A percentile compares a stretch with the other conserved stretches of the same genome.
phyloP scores from a whole-genome alignment of 2,797 vertebrate species.

The Petrocephalus schoutedeni region DNA sequence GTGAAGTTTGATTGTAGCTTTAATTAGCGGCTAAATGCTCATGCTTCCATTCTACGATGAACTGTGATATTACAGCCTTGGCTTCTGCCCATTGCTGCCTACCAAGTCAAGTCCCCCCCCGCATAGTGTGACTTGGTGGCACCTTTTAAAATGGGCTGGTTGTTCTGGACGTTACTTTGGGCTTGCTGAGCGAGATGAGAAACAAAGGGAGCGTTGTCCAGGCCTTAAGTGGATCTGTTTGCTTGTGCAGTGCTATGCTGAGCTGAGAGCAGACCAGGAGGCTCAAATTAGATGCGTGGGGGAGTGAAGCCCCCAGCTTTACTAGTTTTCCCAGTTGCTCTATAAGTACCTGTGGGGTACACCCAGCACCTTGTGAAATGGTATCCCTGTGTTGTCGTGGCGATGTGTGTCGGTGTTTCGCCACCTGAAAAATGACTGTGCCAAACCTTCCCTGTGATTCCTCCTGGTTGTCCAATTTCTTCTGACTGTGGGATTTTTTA shows the following conservation, averaged over 20 bases:
- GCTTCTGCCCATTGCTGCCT: slow-evolving; percentile 20
- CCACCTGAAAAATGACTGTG: background rate
- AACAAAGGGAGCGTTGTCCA: slow-evolving; percentile 9
- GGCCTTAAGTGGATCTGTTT: background rate
- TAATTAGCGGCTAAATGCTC: slow-evolving; percentile 30
- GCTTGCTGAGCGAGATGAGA: background rate
- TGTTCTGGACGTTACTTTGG: background rate
- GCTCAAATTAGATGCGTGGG: slow-evolving; percentile 22
- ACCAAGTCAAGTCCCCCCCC: background rate
- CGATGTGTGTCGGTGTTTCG: background rate
- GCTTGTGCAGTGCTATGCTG: slow-evolving; percentile 34
- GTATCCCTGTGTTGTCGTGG: background rate
- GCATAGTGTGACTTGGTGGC: background rate
- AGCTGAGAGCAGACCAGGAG: background rate
- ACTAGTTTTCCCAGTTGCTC: slow-evolving; percentile 36
- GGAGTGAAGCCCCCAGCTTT: slow-evolving; percentile 42
- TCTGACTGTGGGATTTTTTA: background rate
- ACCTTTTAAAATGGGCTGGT: background rate
- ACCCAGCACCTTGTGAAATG: slow-evolving; percentile 26
- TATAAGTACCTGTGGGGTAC: slow-evolving; percentile 42
- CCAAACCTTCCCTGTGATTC: background rate
- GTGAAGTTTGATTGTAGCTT: slow-evolving; percentile 34
- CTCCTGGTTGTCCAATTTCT: background rate
- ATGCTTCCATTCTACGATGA: slow-evolving; percentile 27
- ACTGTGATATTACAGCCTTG: slow-evolving; percentile 15